phyloP scores from a whole-genome alignment of 2,113 vertebrate species.

The Suricata suricatta region DNA sequence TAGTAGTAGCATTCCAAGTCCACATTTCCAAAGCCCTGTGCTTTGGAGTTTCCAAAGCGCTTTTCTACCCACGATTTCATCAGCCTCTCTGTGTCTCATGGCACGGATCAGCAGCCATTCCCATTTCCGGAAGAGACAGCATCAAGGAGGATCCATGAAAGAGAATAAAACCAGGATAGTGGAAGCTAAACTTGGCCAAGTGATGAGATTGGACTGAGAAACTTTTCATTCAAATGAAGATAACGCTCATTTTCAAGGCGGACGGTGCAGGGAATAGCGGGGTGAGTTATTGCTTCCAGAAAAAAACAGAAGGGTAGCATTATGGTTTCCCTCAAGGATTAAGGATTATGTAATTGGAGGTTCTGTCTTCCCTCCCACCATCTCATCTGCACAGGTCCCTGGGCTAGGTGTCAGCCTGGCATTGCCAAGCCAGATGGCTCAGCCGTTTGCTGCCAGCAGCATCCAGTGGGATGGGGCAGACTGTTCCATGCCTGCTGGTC shows the following conservation, averaged over 20 bases:
- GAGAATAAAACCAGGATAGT: neutral
- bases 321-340: neutral
- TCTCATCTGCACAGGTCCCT: neutral
- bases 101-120: neutral
- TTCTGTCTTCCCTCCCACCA: neutral
- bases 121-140: neutral
- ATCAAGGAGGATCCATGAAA: neutral
- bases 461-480: neutral
- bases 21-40: neutral
- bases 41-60: neutral
- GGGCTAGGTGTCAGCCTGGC: neutral
- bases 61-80: neutral
- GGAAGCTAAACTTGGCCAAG: neutral
- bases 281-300: neutral
- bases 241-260: neutral
- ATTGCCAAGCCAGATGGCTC: neutral
- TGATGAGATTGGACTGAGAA: neutral
- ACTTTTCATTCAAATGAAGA: neutral
- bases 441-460: neutral
- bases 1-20: neutral
- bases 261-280: rapidly evolving
- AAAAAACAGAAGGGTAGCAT: neutral
- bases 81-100: neutral
- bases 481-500: neutral
- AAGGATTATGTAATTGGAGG: neutral